Evolutionary conservation across 2,113 vertebrate genomes (phyloP).

Genomic region (Paramormyrops kingsleyae): DNA sequence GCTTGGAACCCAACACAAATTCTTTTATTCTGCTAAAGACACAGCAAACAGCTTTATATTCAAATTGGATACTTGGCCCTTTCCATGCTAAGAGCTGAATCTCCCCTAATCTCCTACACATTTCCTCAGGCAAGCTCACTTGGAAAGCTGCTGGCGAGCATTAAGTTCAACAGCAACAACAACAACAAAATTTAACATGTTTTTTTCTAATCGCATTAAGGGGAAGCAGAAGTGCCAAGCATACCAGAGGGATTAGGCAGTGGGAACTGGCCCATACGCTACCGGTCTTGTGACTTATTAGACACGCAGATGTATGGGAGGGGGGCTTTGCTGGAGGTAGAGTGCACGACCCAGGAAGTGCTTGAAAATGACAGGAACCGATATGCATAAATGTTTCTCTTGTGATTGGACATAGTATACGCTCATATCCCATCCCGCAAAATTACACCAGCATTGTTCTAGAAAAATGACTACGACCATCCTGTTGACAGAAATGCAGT

Average conservation of each 20-base stretch:
- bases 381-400: background rate
- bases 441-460: background rate
- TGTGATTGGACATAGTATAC: background rate
- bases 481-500: background rate
- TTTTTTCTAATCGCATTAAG: constrained; percentile 17
- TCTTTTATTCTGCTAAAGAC: constrained; percentile 16
- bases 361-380: background rate
- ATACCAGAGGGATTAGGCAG: constrained; percentile 21
- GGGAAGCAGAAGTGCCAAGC: constrained; percentile 8
- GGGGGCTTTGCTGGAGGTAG: background rate
- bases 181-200: background rate
- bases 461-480: background rate
- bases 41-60: background rate
- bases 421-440: background rate
- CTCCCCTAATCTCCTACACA: background rate
- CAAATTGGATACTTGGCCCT: constrained; percentile 11
- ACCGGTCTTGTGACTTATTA: background rate
- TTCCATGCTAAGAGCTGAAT: constrained; percentile 6
- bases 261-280: background rate
- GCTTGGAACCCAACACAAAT: background rate
- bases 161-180: constrained; percentile 17
- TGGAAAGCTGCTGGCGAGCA: background rate
- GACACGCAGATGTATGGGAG: background rate
- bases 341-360: background rate
- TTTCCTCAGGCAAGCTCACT: constrained; percentile 8